Conservation (phyloP, 2,888 invertebrate genomes). For the Neria commutata region DNA sequence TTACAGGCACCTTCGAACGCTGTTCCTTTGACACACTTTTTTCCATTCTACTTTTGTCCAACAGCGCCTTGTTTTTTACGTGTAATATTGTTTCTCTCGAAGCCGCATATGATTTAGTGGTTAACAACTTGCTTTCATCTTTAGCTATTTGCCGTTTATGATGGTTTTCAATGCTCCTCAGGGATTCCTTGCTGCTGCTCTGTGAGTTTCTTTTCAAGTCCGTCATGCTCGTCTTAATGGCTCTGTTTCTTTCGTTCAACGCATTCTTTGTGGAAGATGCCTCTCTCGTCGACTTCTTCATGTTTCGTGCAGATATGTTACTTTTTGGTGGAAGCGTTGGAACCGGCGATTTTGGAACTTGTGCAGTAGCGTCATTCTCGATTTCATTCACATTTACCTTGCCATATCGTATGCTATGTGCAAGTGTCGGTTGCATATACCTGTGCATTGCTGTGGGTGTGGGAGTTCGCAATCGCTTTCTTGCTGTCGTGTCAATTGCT, state of each 20-base stretch:
- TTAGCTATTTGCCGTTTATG: constrained; percentile 43
- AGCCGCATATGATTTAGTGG: too few relatives aligned
- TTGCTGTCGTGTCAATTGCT: constrained; percentile 28
- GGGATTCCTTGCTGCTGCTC: constrained; percentile 42
- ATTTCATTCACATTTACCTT: constrained; percentile 38
- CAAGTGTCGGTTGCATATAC: constrained; percentile 69
- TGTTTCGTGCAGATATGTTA: constrained; percentile 34
- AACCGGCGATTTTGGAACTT: constrained; percentile 42
- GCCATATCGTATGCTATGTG: constrained; percentile 65
- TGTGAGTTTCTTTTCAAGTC: constrained; percentile 36
- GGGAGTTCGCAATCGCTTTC: constrained; percentile 40
- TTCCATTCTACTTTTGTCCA: too few relatives aligned
- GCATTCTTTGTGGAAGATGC: constrained; percentile 7
- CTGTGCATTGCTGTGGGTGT: constrained; percentile 55
- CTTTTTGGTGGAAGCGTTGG: constrained; percentile 33
- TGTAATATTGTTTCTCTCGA: constrained; percentile 49
- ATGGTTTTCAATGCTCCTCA: constrained; percentile 39
- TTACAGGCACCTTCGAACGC: constrained; percentile 46
- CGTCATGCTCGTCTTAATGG: constrained; percentile 17
- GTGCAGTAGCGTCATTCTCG: constrained; percentile 38
- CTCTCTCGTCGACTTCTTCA: constrained; percentile 36
- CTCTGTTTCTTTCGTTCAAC: constrained; percentile 35
- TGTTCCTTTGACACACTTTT: too few relatives aligned
- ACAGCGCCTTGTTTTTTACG: constrained; percentile 15
- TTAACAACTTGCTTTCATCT: constrained; percentile 36